Conservation (phyloP, 2,113 vertebrate genomes). For the Amblyornis subalaris region DNA sequence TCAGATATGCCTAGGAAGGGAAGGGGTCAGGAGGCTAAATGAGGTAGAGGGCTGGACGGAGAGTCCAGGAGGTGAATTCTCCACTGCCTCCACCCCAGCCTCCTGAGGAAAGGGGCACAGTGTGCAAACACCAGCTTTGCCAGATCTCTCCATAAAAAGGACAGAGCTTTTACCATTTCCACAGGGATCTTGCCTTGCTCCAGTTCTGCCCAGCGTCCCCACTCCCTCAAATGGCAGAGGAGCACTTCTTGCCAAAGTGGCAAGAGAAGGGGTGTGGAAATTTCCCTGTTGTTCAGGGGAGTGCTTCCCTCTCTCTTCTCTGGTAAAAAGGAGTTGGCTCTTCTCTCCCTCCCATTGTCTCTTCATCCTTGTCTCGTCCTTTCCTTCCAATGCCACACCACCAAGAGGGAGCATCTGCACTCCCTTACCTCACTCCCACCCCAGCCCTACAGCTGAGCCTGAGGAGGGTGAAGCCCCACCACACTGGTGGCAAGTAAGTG, state of each 20-base stretch:
- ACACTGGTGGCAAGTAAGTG: fast-evolving
- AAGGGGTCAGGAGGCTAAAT: fast-evolving
- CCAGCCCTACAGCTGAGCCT: neutral
- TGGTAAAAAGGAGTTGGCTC: neutral
- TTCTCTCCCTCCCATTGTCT: neutral
- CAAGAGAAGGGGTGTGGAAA: neutral
- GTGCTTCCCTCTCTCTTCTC: neutral
- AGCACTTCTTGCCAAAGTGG: neutral
- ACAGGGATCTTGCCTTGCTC: fast-evolving
- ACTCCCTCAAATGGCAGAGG: fast-evolving
- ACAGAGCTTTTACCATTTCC: neutral
- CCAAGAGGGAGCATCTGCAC: neutral
- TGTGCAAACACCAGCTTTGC: fast-evolving
- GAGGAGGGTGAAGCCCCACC: neutral
- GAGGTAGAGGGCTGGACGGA: neutral
- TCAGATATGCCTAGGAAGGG: fast-evolving
- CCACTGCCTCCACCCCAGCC: fast-evolving
- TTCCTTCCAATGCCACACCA: fast-evolving
- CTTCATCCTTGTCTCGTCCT: neutral
- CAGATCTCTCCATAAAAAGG: neutral
- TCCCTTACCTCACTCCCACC: neutral
- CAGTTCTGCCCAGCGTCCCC: neutral
- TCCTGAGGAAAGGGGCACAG: neutral
- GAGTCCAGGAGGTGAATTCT: neutral
- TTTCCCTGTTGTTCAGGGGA: fast-evolving